Base-by-base conservation (phyloP, 2,888 invertebrate species). In the Galeopsomyia nigrocyanea region DNA sequence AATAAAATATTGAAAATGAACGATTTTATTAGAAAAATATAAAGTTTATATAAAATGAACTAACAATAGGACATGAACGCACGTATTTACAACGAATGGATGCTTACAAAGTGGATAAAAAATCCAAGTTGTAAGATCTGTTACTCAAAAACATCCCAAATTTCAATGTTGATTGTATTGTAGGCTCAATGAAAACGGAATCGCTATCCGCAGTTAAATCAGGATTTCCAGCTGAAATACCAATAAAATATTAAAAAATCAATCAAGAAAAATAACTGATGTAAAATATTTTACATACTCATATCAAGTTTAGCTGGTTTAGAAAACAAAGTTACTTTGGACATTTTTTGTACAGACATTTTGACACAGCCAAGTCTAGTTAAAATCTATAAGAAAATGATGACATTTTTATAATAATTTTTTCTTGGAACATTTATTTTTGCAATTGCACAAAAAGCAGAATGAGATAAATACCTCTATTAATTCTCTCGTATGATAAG, bases 401-500 rank as follows among this genome's bases (percentile, higher is more conserved):
- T 69, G 49, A 65, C 61, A 69, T 72, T 63, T 51, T 46, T 49
- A 7, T 39, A 16, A 57, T 61, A 39, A 39, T 39, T 39, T 9
- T 7, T 39, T 39, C 39, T 39, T 26, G 26, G 13, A 39, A 39
- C 10, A 39, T 39, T 39, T 7, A 13, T 39, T 3, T 10, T 13
- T 39, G 13, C 13, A 7, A 39, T 7, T 39, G 10, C 39, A 7
- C 31, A 31, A 9, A 39, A 39, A 49, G 17, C 49, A 62, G 17
- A 61, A 56, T 57, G 22, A 73, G 5, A 26, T 3, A 57, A 71
- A 60, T 67, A 92, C 92, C 88, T 92, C 91, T 3, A 92, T 78
- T 55, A 93, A 83, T 82, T 90, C 90, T 74, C 88, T 86, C 1
- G 91, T 87, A 78, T 91, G 90, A 50, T 91, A 90, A 0, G 93